A percentile compares a stretch with the other conserved stretches of the same genome.
Evolutionary conservation across 2,888 invertebrate genomes (phyloP).

Genomic region (Yponomeuta plumbellus): DNA sequence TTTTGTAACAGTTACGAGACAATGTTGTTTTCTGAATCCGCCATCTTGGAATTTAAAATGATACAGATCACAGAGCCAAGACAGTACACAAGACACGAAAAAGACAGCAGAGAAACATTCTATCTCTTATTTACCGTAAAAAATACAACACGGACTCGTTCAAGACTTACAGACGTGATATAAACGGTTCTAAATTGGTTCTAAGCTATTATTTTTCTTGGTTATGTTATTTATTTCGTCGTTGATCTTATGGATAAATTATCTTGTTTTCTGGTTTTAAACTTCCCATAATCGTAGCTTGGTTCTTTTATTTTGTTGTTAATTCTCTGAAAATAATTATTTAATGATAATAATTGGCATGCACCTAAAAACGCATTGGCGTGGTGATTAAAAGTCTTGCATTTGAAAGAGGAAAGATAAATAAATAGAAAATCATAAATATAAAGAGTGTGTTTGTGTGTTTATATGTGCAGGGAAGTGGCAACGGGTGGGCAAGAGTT

Average conservation of each 20-base stretch:
- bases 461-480: constrained; percentile 74
- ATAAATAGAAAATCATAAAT: constrained; percentile 21
- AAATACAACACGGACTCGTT: constrained; percentile 23
- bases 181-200: constrained; percentile 23
- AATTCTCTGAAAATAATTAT: constrained; percentile 35
- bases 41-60: constrained; percentile 4
- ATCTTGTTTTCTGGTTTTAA: constrained; percentile 43
- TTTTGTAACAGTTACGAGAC: constrained; percentile 31
- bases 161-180: constrained; percentile 27
- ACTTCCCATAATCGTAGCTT: constrained; percentile 66
- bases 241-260: constrained; percentile 21
- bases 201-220: constrained; percentile 34
- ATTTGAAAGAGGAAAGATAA: constrained; percentile 31
- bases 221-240: constrained; percentile 38
- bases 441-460: constrained; percentile 74
- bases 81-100: not conserved
- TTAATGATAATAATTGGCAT: constrained; percentile 50
- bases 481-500: constrained; percentile 22
- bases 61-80: not conserved
- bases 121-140: constrained; percentile 4
- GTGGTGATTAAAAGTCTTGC: constrained; percentile 39
- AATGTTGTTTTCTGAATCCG: constrained; percentile 14
- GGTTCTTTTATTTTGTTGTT: constrained; percentile 27
- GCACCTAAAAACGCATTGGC: constrained; percentile 60
- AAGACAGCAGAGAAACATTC: not conserved